Evolutionary conservation across 2,888 invertebrate species (phyloP), one percentile per base, ranked within the genome.

Genomic region (Diloba caeruleocephala): DNA sequence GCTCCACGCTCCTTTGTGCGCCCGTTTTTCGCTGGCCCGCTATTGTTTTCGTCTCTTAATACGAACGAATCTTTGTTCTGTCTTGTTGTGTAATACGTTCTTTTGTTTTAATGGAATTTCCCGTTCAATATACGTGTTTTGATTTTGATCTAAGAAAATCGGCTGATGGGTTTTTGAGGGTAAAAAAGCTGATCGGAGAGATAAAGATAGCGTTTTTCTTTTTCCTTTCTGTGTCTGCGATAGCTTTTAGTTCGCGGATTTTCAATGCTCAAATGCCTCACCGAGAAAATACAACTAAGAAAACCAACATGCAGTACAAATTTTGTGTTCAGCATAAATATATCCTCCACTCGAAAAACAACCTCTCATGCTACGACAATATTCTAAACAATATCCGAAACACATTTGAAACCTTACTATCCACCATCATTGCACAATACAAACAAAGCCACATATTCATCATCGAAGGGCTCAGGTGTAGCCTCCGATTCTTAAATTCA

Each of bases 401-500:
- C 19, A 19, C 19, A 19, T 19, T 19, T 19, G 19, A n/a, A n/a
- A n/a, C 14, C 7, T 14, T 8, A 14, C 29, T 2, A 10, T 9
- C 12, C 13, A 32, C 8, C 15, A 43, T 2, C 32, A 31, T n/a
- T 8, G 32, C 15, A 37, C 34, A 48, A 31, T 31, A 26, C 57
- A 51, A 54, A 70, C 46, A 60, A 8, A 33, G 5, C 14, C n/a
- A 17, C 41, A 29, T 7, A 25, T 37, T 10, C 29, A 48, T 76
- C n/a, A n/a, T 66, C 39, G 54, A 71, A 63, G 71, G 83, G 65
- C 84, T 82, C 90, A 90, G 89, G 89, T 90, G 89, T 72, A 62
- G 76, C 73, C 78, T 72, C 76, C 80, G 80, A 77, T 79, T 78
- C 79, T 78, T 81, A 81, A 82, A 84, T 76, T 83, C 81, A 79